A percentile compares a stretch with the other conserved stretches of the same genome.
These are phyloP conservation scores for Columbina picui DNA, from an alignment of 2,113 vertebrate species.

Conservation along the genomic window DNA sequence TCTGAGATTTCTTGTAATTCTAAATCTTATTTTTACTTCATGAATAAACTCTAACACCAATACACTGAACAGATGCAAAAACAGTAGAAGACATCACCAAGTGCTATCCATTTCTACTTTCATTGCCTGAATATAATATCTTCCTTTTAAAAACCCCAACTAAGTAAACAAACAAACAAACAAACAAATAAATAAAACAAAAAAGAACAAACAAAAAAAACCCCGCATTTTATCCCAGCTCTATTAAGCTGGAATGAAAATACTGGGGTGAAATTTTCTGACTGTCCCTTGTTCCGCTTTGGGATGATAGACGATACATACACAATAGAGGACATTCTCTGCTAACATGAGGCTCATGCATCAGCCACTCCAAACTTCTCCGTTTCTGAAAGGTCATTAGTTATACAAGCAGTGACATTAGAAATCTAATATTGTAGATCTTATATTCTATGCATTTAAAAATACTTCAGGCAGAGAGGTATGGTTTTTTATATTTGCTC, in stretches of 20 bases:
- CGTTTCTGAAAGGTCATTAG: not conserved
- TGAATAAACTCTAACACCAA: not conserved
- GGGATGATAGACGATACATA: not conserved
- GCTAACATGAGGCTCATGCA: accelerated
- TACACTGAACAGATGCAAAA: not conserved
- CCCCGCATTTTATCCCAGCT: accelerated
- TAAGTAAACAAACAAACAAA: too few species aligned
- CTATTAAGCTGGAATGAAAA: not conserved
- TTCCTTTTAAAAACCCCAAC: too few species aligned
- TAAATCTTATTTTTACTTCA: not conserved
- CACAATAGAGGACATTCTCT: not conserved
- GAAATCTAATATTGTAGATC: not conserved
- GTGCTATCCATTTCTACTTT: not conserved
- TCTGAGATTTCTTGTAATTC: not conserved
- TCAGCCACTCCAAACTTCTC: not conserved
- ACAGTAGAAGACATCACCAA: not conserved
- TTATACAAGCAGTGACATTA: not conserved
- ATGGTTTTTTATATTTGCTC: not conserved
- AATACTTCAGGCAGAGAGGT: not conserved
- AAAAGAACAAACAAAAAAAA: too few species aligned
- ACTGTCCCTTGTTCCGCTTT: not conserved
- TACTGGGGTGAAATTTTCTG: not conserved
- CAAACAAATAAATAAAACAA: not conserved
- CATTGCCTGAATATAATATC: not conserved
- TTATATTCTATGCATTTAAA: not conserved